phyloP scores from a whole-genome alignment of 2,113 vertebrate genomes.

The Calidris pugnax region DNA sequence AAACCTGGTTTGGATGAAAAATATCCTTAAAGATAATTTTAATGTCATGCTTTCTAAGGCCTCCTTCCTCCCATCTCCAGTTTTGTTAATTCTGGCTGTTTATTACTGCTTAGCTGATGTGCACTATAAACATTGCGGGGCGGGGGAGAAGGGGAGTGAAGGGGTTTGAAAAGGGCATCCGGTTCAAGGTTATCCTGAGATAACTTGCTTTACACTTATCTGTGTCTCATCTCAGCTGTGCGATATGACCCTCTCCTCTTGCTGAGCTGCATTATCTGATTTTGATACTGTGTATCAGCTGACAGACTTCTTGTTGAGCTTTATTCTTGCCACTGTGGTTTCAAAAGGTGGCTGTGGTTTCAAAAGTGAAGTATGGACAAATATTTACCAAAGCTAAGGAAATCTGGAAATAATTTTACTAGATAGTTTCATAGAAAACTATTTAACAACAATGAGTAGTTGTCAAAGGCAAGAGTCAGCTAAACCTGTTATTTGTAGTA shows the following conservation, averaged over 20 bases:
- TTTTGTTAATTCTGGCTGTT: not conserved
- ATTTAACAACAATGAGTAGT: not conserved
- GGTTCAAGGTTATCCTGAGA: conserved; percentile 51
- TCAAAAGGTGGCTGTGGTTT: conserved; percentile 1
- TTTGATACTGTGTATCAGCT: conserved; percentile 35
- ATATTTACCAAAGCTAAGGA: not conserved
- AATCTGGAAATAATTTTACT: not conserved
- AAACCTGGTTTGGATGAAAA: not conserved
- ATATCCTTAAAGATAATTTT: not conserved
- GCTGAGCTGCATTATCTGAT: conserved; percentile 41
- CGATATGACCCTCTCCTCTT: not conserved
- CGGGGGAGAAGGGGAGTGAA: not conserved
- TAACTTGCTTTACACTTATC: conserved; percentile 45
- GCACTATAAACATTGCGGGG: fast-evolving
- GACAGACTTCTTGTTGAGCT: conserved; percentile 23
- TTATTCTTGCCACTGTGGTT: conserved; percentile 16
- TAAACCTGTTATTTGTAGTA: not conserved
- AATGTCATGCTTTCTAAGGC: not conserved
- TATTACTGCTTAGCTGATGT: not conserved
- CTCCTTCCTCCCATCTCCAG: not conserved
- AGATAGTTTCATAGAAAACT: not conserved
- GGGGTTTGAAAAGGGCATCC: not conserved
- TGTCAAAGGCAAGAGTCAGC: not conserved
- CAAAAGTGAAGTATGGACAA: not conserved
- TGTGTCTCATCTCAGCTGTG: conserved; percentile 1